A percentile compares a stretch with the other conserved stretches of the same genome.
These are phyloP conservation scores for Ailuropoda melanoleuca DNA, from an alignment of 2,113 vertebrate genomes.

Conservation along the genomic window DNA sequence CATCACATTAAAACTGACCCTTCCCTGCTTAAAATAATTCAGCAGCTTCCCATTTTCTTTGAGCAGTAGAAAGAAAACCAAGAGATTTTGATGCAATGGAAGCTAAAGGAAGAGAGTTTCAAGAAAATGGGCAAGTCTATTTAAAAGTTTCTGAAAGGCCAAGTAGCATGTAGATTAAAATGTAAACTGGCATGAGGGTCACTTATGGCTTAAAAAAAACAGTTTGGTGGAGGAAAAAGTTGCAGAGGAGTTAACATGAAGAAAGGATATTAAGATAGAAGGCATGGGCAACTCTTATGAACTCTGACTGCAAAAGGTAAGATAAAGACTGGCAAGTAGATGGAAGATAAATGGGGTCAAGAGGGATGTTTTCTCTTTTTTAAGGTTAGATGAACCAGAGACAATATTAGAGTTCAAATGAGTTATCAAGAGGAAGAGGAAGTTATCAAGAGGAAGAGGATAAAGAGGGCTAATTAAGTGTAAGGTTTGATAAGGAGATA, in stretches of 20 bases:
- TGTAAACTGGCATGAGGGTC: not conserved
- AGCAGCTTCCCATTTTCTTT: constrained; percentile 4
- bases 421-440: not conserved
- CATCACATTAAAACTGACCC: not conserved
- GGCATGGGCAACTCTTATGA: not conserved
- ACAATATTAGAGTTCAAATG: not conserved
- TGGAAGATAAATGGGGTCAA: not conserved
- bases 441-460: not conserved
- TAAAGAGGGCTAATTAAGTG: not conserved
- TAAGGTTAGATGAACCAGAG: not conserved
- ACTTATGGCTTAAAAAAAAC: not conserved
- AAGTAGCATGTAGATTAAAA: not conserved
- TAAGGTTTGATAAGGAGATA: constrained; percentile 7
- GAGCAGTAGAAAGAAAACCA: constrained; percentile 1
- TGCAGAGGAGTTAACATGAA: not conserved
- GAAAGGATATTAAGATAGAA: not conserved
- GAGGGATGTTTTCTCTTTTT: not conserved
- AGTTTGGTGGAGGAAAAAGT: not conserved
- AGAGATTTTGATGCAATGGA: constrained; percentile 13
- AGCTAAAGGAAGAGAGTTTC: constrained; percentile 24
- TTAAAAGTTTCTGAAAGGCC: not conserved
- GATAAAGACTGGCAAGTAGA: not conserved
- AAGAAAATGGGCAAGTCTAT: not conserved
- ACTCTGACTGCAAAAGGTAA: not conserved
- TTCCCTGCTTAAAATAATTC: constrained; percentile 9